A percentile compares a stretch with the other conserved stretches of the same genome.
Evolutionary conservation across 2,888 invertebrate genomes (phyloP).

Genomic region (Andrena praecox): DNA sequence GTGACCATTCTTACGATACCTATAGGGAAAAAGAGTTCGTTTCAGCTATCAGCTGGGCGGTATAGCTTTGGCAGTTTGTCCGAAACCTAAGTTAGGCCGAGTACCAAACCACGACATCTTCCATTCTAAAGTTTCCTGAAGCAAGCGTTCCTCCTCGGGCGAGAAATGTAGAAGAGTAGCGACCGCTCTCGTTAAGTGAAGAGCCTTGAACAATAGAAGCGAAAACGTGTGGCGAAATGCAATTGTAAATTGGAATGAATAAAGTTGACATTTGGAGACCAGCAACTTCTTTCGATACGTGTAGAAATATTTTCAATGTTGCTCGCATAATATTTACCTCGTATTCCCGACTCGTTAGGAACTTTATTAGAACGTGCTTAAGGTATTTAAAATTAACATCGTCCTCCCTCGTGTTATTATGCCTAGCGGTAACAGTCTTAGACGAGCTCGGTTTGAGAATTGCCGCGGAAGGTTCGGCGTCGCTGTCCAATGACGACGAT

Average conservation of each 20-base stretch:
- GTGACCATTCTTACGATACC: slow-evolving; percentile 50
- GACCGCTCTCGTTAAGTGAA: slow-evolving; percentile 95
- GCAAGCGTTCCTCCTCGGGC: slow-evolving; percentile 93
- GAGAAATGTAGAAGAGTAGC: slow-evolving; percentile 93
- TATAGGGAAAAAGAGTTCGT: slow-evolving; percentile 54
- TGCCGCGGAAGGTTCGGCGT: slow-evolving; percentile 87
- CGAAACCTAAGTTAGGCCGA: slow-evolving; percentile 86
- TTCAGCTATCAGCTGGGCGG: slow-evolving; percentile 87
- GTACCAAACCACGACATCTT: slow-evolving; percentile 91
- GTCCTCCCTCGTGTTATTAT: slow-evolving; percentile 85
- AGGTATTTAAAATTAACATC: slow-evolving; percentile 94
- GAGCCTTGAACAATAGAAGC: slow-evolving; percentile 87
- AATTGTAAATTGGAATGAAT: background rate
- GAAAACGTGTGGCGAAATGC: background rate
- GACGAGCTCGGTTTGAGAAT: slow-evolving; percentile 88
- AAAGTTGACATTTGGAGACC: background rate
- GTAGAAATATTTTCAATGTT: background rate
- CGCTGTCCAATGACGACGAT: slow-evolving; percentile 86
- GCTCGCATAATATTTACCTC: slow-evolving; percentile 84
- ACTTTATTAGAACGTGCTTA: slow-evolving; percentile 97
- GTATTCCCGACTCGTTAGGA: slow-evolving; percentile 94
- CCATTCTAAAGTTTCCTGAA: slow-evolving; percentile 92
- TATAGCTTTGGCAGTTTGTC: slow-evolving; percentile 86
- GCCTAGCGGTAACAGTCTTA: slow-evolving; percentile 84
- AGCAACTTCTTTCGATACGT: background rate